Base-by-base conservation (phyloP, 1,140 invertebrate genomes). In the Calliphora vicina region DNA sequence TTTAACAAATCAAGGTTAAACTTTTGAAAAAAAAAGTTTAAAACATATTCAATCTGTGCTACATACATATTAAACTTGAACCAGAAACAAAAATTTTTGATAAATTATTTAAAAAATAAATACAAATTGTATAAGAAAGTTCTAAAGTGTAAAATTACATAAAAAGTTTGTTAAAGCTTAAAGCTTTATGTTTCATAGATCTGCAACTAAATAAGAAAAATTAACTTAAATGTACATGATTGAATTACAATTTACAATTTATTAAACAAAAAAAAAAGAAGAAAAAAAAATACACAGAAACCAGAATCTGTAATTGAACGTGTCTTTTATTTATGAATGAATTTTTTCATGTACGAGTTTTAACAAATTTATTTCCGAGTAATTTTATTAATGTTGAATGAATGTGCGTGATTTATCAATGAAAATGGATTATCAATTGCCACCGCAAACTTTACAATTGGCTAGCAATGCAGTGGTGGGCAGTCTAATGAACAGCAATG, bases 381-480 rank as follows among this genome's bases (percentile, higher is more conserved):
- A 78, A 29, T n/a, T 23, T 76, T 26, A 6, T 45, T 80, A 35
- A 71, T 71, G 27, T 74, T 26, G 35, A 23, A 26, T 26, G 35
- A 23, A 67, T 61, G 50, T 42, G 45, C 50, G 80, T 71, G 80
- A 42, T 50, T 26, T 80, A 80, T 86, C 84, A 84, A 89, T 88
- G 86, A 91, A 88, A 87, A 92, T 92, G 91, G 91, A 92, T 87
- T 92, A 92, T 87, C 91, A 92, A 89, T 89, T 91, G 87, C 91
- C 90, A 61, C 87, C 88, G 87, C 88, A 76, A 89, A 86, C 89
- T 45, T 84, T 90, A 82, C 86, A 87, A 78, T 84, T 84, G 74
- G 61, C 61, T 9, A 82, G 83, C 57, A 76, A 80, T 57, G 29
- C 80, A n/a, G 25, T 23, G n/a, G 50, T 57, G n/a, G 35, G 35